Conservation (phyloP, 2,797 vertebrate species). For the Threskiornis aethiopicus region DNA sequence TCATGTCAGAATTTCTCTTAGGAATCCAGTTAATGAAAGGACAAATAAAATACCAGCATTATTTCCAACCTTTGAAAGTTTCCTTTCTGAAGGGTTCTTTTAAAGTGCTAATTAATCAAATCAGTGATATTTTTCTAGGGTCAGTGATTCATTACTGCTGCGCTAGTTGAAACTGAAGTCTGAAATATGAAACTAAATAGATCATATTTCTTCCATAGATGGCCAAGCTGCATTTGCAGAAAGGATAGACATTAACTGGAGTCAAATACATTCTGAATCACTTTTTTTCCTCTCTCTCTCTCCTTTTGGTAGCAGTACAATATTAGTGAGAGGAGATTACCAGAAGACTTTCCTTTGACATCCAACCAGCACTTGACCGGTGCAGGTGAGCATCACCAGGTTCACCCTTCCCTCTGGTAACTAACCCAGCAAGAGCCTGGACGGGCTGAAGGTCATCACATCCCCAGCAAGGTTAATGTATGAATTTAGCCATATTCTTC, state of each 20-base stretch:
- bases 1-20: not conserved
- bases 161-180: not conserved
- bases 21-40: not conserved
- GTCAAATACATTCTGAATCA: not conserved
- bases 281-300: fast-evolving
- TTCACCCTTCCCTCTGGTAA: not conserved
- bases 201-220: conserved; percentile 60
- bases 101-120: conserved; percentile 65
- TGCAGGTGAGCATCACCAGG: not conserved
- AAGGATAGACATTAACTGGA: not conserved
- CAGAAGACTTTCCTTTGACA: not conserved
- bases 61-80: conserved; percentile 44
- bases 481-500: not conserved
- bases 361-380: fast-evolving
- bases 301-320: not conserved
- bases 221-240: not conserved
- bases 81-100: conserved; percentile 17
- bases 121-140: conserved; percentile 57
- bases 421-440: no score
- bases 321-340: not conserved
- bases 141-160: conserved; percentile 53
- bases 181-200: conserved; percentile 13
- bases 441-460: fast-evolving
- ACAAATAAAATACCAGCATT: conserved; percentile 45
- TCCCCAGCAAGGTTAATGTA: not conserved